Conservation (phyloP, 2,797 vertebrate genomes). For the Prionace glauca region DNA sequence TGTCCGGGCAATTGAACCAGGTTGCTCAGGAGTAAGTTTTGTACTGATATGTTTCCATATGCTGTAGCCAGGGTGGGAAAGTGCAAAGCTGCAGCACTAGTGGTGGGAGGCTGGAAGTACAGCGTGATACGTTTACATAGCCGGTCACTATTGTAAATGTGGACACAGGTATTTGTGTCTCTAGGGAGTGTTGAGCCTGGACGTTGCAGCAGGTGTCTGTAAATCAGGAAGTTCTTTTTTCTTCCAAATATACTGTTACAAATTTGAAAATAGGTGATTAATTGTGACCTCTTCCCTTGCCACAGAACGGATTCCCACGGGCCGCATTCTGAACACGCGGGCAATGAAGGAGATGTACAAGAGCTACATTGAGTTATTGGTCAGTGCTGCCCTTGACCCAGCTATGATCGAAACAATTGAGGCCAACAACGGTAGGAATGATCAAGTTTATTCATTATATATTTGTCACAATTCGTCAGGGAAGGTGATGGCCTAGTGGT, state of each 20-base stretch:
- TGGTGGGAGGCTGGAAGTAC: not conserved
- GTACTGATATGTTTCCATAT: not conserved
- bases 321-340: constrained; percentile 74
- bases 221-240: not conserved
- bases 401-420: constrained; percentile 93
- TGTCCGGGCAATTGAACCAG: not conserved
- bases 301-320: constrained; percentile 51
- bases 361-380: constrained; percentile 89
- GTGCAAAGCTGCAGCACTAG: not conserved
- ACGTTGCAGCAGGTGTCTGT: not conserved
- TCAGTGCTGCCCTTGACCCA: constrained; percentile 84
- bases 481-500: no score
- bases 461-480: no score
- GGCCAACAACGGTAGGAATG: constrained; percentile 75
- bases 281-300: not conserved
- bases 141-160: not conserved
- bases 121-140: not conserved
- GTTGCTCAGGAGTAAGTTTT: not conserved
- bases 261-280: not conserved
- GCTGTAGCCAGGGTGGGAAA: not conserved
- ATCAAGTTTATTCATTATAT: no score
- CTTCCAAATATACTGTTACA: not conserved
- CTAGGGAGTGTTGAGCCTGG: not conserved
- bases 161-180: not conserved
- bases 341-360: constrained; percentile 91